A percentile compares a stretch with the other conserved stretches of the same genome.
Conservation (phyloP, 1,140 invertebrate species). For the Cepaea nemoralis region DNA sequence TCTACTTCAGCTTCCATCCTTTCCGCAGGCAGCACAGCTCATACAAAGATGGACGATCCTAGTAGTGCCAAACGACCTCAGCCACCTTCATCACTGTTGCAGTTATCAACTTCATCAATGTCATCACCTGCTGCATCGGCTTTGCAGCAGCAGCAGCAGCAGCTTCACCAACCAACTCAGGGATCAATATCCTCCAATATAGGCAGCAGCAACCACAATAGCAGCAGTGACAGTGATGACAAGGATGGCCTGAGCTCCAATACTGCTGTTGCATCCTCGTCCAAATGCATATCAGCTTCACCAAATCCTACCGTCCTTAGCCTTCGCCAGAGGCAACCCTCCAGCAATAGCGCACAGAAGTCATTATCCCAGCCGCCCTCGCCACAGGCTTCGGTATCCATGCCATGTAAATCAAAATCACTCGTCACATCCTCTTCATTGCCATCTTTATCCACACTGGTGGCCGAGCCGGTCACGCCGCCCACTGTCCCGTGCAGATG, state of each 20-base stretch:
- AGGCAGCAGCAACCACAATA: constrained; percentile 21
- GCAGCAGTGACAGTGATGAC: constrained; percentile 14
- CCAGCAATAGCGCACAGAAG: neutral
- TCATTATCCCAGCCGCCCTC: constrained; percentile 21
- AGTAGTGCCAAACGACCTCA: neutral
- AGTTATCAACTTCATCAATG: neutral
- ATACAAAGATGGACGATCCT: constrained; percentile 1
- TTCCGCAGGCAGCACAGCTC: neutral
- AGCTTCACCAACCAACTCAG: constrained; percentile 24
- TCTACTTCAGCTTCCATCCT: neutral
- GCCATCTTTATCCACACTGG: constrained; percentile 26
- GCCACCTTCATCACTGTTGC: constrained; percentile 18
- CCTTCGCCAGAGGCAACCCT: constrained; percentile 22
- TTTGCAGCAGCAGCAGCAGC: neutral
- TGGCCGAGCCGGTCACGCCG: neutral
- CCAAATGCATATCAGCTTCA: constrained; percentile 14
- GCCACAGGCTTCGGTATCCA: neutral
- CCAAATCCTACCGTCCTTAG: constrained; percentile 28
- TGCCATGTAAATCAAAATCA: neutral
- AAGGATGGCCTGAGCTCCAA: neutral
- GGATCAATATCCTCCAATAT: constrained; percentile 3
- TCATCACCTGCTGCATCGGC: neutral
- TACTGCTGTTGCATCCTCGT: neutral
- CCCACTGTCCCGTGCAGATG: constrained; percentile 79
- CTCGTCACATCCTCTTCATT: neutral